phyloP scores from a whole-genome alignment of 2,797 vertebrate genomes.

The Pipistrellus pygmaeus region DNA sequence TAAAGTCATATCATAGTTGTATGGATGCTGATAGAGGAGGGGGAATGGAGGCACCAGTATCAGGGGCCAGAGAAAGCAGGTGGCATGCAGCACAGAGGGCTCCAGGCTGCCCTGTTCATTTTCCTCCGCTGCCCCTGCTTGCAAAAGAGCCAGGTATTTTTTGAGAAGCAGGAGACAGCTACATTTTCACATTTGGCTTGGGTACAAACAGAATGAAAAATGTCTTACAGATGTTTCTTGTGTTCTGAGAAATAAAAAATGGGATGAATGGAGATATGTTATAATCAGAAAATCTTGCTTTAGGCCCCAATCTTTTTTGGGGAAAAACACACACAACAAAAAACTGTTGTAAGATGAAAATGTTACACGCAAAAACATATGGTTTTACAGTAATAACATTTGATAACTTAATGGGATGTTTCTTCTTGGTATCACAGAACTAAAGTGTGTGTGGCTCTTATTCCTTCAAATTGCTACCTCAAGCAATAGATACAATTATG shows the following conservation, averaged over 20 bases:
- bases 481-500: not conserved
- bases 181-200: conserved; percentile 4
- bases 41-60: not conserved
- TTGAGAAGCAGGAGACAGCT: not conserved
- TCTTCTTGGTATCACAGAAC: not conserved
- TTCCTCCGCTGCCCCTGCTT: not conserved
- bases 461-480: not conserved
- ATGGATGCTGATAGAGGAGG: not conserved
- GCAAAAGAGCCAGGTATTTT: not conserved
- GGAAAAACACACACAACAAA: not conserved
- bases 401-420: conserved; percentile 33
- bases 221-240: conserved; percentile 39
- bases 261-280: conserved; percentile 1
- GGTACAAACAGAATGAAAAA: conserved; percentile 3
- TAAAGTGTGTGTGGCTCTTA: not conserved
- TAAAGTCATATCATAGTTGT: not conserved
- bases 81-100: not conserved
- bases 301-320: not conserved
- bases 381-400: not conserved
- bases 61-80: not conserved
- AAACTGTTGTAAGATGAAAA: conserved; percentile 43
- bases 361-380: conserved; percentile 33
- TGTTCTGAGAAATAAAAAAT: conserved; percentile 51
- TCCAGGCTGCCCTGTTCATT: not conserved
- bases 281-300: conserved; percentile 40